Evolutionary conservation across 2,113 vertebrate species (phyloP).

Genomic region (Pithys albifrons): DNA sequence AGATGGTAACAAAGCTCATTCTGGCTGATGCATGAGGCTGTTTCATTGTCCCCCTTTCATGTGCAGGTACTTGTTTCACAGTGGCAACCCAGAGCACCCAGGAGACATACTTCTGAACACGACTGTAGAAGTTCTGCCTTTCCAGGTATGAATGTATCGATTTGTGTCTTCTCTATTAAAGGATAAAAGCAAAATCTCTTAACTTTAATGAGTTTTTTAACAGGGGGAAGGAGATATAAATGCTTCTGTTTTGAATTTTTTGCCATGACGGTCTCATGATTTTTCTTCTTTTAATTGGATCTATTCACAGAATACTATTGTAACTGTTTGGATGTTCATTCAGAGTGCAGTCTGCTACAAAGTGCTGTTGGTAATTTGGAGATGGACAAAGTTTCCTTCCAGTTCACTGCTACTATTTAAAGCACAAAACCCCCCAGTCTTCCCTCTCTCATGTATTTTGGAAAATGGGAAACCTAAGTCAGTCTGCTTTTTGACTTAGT

Average conservation of each 20-base stretch:
- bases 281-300: not conserved
- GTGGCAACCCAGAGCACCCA: slow-evolving; percentile 95
- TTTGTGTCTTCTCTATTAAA: not conserved
- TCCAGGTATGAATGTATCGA: slow-evolving; percentile 76
- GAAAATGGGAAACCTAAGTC: not conserved
- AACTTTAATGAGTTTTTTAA: not conserved
- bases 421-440: not conserved
- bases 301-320: not conserved
- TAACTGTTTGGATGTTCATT: not conserved
- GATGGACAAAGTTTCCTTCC: not conserved
- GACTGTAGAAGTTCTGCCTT: slow-evolving; percentile 92
- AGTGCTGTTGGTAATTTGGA: not conserved
- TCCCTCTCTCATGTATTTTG: not conserved
- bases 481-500: not conserved
- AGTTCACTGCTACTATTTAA: not conserved
- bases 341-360: not conserved
- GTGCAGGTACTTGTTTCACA: slow-evolving; percentile 93
- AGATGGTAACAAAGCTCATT: not conserved
- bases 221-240: not conserved
- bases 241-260: not conserved
- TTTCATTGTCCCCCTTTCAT: not conserved
- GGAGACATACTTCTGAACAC: slow-evolving; percentile 94
- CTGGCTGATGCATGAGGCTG: not conserved
- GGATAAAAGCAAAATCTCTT: not conserved
- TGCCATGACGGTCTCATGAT: not conserved